Percentiles rank a stretch among this genome's conserved stretches.
phyloP scores from a whole-genome alignment of 2,797 vertebrate species.

The Poeciliopsis presidionis region DNA sequence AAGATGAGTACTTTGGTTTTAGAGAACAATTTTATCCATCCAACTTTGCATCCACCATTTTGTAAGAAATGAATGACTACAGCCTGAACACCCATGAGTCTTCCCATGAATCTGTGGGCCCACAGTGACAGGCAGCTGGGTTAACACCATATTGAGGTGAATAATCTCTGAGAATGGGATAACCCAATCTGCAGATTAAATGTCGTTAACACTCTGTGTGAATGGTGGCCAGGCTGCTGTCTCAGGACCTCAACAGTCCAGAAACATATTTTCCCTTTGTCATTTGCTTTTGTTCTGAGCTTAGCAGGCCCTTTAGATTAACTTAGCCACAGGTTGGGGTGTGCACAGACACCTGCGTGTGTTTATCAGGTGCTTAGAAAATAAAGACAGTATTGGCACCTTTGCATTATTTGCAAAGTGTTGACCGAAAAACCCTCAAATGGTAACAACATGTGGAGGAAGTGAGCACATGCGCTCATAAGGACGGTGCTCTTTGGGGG shows the following conservation, averaged over 20 bases:
- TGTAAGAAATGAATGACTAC: not conserved
- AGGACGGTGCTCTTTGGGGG: slow-evolving; percentile 64
- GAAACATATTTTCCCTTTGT: slow-evolving; percentile 65
- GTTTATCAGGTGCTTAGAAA: slow-evolving; percentile 2
- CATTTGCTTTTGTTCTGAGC: slow-evolving; percentile 63
- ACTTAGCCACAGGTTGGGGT: slow-evolving; percentile 10
- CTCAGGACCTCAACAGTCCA: slow-evolving; percentile 65
- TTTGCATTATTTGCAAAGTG: not conserved
- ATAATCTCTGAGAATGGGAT: slow-evolving; percentile 70
- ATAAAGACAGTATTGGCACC: not conserved
- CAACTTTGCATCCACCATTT: not conserved
- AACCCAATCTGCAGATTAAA: slow-evolving; percentile 75
- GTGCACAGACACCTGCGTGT: not conserved
- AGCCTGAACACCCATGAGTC: slow-evolving; percentile 31
- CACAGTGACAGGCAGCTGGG: slow-evolving; percentile 70
- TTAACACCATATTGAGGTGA: slow-evolving; percentile 75
- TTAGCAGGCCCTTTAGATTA: slow-evolving; percentile 52
- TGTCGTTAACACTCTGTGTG: slow-evolving; percentile 74
- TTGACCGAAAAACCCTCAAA: slow-evolving; percentile 13
- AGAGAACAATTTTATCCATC: not conserved
- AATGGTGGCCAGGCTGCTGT: slow-evolving; percentile 66
- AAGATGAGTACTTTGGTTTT: not conserved
- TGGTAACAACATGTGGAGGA: slow-evolving; percentile 24
- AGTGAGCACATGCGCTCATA: slow-evolving; percentile 27
- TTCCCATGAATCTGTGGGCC: slow-evolving; percentile 74